These are phyloP conservation scores for Diuraphis noxia DNA, from an alignment of 1,140 invertebrate genomes.

Conservation along the genomic window DNA sequence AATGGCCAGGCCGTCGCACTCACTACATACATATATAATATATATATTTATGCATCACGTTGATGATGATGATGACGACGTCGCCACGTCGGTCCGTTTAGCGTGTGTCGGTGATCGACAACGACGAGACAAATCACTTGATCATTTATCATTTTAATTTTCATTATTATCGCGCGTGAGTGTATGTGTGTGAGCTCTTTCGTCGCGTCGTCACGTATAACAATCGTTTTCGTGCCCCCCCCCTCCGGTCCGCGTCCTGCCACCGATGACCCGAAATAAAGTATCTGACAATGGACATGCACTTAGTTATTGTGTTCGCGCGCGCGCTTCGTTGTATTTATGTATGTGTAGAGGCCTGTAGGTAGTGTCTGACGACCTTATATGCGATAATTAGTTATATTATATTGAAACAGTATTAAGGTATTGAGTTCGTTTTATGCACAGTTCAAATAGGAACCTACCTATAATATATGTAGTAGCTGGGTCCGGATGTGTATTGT, in stretches of 20 bases:
- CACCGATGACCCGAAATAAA: neutral
- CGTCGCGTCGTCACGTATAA: conserved; percentile 39
- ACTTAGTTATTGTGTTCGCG: conserved; percentile 1
- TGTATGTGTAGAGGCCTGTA: neutral
- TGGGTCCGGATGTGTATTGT: neutral
- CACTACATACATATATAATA: neutral
- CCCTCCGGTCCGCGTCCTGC: neutral
- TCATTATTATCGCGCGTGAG: conserved; percentile 20
- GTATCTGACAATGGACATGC: conserved; percentile 5
- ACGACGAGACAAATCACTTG: conserved; percentile 36
- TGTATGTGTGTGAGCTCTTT: neutral
- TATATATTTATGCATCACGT: neutral
- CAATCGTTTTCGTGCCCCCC: conserved; percentile 7
- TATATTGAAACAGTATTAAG: neutral
- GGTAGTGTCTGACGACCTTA: neutral
- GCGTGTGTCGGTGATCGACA: conserved; percentile 13
- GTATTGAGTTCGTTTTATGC: neutral
- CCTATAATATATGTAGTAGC: neutral
- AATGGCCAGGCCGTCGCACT: neutral
- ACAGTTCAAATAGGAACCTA: neutral
- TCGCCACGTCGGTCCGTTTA: neutral
- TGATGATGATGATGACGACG: neutral
- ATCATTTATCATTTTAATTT: conserved; percentile 50
- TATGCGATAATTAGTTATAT: neutral
- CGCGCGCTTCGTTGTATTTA: neutral